These are phyloP conservation scores for Caenorhabditis imperialis DNA, from an alignment of 2,888 invertebrate genomes.

Conservation along the genomic window DNA sequence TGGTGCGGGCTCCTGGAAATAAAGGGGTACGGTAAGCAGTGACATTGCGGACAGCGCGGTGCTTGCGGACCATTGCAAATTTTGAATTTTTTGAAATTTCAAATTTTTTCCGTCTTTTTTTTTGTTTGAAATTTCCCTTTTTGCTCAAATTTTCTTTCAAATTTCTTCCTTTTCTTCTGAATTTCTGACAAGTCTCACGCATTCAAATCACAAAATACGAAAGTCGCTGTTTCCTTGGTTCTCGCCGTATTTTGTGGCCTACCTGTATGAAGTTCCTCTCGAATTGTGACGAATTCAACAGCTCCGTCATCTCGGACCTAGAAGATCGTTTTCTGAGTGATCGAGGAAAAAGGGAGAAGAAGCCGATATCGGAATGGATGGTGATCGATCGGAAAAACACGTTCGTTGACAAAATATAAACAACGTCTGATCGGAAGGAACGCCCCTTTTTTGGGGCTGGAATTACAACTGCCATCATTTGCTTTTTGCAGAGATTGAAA, in stretches of 20 bases:
- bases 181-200: neutral
- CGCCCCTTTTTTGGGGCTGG: no score
- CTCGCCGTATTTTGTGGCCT: slow-evolving; percentile 3
- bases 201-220: no score
- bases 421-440: no score
- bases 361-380: neutral
- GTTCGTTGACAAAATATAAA: slow-evolving; percentile 2
- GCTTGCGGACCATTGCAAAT: slow-evolving; percentile 8
- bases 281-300: slow-evolving; percentile 18
- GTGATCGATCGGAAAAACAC: slow-evolving; percentile 39
- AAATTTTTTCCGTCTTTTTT: slow-evolving; percentile 2
- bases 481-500: no score
- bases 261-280: slow-evolving; percentile 30
- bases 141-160: neutral
- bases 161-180: neutral
- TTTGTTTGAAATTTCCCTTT: neutral
- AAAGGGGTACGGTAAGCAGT: neutral
- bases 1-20: neutral
- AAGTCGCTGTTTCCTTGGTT: neutral
- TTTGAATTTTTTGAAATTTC: slow-evolving; percentile 5
- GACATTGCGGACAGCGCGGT: slow-evolving; percentile 8
- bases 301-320: slow-evolving; percentile 19
- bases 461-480: no score
- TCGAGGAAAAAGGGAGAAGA: slow-evolving; percentile 15
- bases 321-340: slow-evolving; percentile 26